Evolutionary conservation across 2,888 invertebrate genomes (phyloP).

Genomic region (Polyommatus iphigenia): DNA sequence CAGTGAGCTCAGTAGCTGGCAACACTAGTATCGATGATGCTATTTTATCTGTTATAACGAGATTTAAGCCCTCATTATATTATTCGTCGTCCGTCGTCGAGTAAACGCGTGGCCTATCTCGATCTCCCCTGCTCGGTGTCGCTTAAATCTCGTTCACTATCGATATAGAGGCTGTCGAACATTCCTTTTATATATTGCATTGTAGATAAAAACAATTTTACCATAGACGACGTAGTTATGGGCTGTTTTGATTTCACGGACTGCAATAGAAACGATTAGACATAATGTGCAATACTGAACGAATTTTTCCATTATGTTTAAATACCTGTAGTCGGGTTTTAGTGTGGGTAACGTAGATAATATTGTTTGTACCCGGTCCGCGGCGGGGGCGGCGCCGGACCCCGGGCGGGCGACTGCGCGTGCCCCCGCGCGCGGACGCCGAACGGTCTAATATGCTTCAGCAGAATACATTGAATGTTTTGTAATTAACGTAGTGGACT

Average conservation of each 20-base stretch:
- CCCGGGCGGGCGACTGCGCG: not conserved
- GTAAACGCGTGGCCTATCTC: conserved; percentile 33
- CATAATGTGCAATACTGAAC: conserved; percentile 57
- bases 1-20: conserved; percentile 28
- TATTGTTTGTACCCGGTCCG: conserved; percentile 48
- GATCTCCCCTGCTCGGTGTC: conserved; percentile 33
- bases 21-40: conserved; percentile 37
- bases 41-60: conserved; percentile 39
- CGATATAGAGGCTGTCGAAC: conserved; percentile 53
- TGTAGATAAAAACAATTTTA: conserved; percentile 53
- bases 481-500: conserved; percentile 33
- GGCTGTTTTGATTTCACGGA: conserved; percentile 66
- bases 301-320: conserved; percentile 51
- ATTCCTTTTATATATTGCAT: conserved; percentile 64
- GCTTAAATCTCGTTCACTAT: conserved; percentile 35
- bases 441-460: conserved; percentile 44
- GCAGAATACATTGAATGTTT: conserved; percentile 35
- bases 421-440: conserved; percentile 54
- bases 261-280: conserved; percentile 49
- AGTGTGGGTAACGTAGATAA: conserved; percentile 53
- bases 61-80: conserved; percentile 30
- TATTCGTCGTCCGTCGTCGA: not conserved
- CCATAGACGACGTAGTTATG: conserved; percentile 65
- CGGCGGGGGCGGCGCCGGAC: conserved; percentile 52
- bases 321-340: conserved; percentile 58